phyloP scores from a whole-genome alignment of 2,797 vertebrate species.

The Coranthus polyacanthus region DNA sequence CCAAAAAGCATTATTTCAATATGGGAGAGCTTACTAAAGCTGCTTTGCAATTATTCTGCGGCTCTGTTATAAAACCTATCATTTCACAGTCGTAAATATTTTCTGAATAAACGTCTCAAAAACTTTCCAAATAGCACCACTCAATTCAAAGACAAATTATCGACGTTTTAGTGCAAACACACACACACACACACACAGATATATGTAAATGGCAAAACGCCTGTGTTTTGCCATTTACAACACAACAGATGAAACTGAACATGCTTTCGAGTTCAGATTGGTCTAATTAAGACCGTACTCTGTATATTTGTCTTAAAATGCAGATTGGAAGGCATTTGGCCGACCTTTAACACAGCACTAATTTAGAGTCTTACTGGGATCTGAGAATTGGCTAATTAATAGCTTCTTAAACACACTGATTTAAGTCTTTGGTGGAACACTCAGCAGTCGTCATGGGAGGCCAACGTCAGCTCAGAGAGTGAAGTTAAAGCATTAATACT shows the following conservation, averaged over 20 bases:
- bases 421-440: slow-evolving; percentile 58
- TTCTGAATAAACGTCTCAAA: slow-evolving; percentile 14
- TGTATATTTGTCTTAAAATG: slow-evolving; percentile 29
- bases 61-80: slow-evolving; percentile 29
- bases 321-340: slow-evolving; percentile 41
- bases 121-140: slow-evolving; percentile 18
- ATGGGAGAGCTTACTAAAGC: neutral
- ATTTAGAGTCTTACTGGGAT: slow-evolving; percentile 70
- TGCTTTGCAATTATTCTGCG: slow-evolving; percentile 39
- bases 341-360: slow-evolving; percentile 51
- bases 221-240: neutral
- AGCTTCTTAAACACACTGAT: slow-evolving; percentile 62
- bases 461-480: slow-evolving; percentile 41
- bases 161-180: neutral
- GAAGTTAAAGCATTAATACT: slow-evolving; percentile 37
- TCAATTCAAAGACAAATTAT: slow-evolving; percentile 1
- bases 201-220: neutral
- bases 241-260: neutral
- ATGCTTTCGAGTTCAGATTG: neutral
- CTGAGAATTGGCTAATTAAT: slow-evolving; percentile 62
- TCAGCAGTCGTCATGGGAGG: slow-evolving; percentile 49
- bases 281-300: slow-evolving; percentile 7
- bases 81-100: slow-evolving; percentile 24
- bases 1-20: slow-evolving; percentile 18
- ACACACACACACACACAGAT: neutral